Percentiles rank a stretch among this genome's conserved stretches.
These are phyloP conservation scores for Drosophila funebris DNA, from an alignment of 1,140 invertebrate genomes.

Conservation along the genomic window DNA sequence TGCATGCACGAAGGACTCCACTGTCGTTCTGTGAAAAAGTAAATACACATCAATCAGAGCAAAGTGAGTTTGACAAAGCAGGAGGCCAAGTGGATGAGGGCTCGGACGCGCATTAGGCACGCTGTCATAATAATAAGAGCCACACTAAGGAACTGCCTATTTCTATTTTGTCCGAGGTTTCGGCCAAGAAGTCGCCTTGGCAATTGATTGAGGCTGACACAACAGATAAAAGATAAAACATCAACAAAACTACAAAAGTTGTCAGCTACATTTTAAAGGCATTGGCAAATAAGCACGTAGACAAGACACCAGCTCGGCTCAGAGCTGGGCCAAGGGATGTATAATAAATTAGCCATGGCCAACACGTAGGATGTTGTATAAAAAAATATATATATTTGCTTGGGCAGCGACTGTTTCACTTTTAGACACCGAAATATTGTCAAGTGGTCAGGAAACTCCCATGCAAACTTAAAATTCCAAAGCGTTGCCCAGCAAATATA, in stretches of 20 bases:
- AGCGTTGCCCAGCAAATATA: constrained; percentile 30
- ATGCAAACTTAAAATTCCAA: constrained; percentile 70
- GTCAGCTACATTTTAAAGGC: constrained; percentile 59
- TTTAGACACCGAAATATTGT: constrained; percentile 46
- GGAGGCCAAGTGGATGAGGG: neutral
- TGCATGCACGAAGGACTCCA: constrained; percentile 54
- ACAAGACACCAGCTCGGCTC: too few relatives aligned
- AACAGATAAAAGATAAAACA: constrained; percentile 50
- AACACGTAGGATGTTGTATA: constrained; percentile 63
- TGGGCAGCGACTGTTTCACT: constrained; percentile 43
- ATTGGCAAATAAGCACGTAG: constrained; percentile 14
- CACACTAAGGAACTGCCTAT: constrained; percentile 4
- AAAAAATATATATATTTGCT: constrained; percentile 51
- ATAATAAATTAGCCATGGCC: constrained; percentile 78
- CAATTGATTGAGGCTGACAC: constrained; percentile 71
- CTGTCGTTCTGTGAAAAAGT: constrained; percentile 19
- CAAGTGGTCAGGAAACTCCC: constrained; percentile 61
- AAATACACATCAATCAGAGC: constrained; percentile 51
- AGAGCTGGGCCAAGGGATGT: constrained; percentile 12
- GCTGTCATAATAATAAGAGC: constrained; percentile 40
- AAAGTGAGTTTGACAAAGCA: constrained; percentile 31
- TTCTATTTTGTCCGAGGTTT: constrained; percentile 63
- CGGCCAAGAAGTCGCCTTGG: constrained; percentile 37
- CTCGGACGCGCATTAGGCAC: neutral
- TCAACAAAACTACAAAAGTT: constrained; percentile 48